phyloP scores from a whole-genome alignment of 2,113 vertebrate species.

The Mesoclemmys tuberculata region DNA sequence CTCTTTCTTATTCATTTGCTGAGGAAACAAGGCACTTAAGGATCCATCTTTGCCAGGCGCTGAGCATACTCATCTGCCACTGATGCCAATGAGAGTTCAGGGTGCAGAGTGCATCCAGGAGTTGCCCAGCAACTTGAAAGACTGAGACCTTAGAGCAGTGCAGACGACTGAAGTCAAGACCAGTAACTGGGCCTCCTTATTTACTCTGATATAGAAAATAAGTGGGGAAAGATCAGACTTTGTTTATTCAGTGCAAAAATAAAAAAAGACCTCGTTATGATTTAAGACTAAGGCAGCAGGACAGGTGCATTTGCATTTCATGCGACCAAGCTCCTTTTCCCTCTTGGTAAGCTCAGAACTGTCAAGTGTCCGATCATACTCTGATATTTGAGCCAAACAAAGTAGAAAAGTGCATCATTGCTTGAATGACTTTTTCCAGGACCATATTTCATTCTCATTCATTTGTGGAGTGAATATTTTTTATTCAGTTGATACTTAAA shows the following conservation, averaged over 20 bases:
- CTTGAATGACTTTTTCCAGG: conserved; percentile 43
- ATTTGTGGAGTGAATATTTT: not conserved
- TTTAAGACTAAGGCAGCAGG: conserved; percentile 42
- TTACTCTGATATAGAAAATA: conserved; percentile 41
- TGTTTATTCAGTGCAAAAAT: conserved; percentile 42
- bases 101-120: not conserved
- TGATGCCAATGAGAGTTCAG: not conserved
- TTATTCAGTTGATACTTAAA: conserved; percentile 35
- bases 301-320: conserved; percentile 23
- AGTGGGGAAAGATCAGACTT: conserved; percentile 53
- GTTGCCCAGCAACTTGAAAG: not conserved
- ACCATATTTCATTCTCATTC: not conserved
- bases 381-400: conserved; percentile 45
- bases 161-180: not conserved
- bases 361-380: conserved; percentile 1
- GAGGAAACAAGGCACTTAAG: not conserved
- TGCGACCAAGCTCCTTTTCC: conserved; percentile 23
- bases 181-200: not conserved
- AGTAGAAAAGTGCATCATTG: conserved; percentile 10
- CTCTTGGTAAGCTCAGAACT: not conserved
- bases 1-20: not conserved
- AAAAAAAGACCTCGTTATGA: conserved; percentile 30
- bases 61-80: not conserved
- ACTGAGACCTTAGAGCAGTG: not conserved
- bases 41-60: not conserved